Conservation (phyloP, 2,113 vertebrate species). For the Mystacornis crossleyi region DNA sequence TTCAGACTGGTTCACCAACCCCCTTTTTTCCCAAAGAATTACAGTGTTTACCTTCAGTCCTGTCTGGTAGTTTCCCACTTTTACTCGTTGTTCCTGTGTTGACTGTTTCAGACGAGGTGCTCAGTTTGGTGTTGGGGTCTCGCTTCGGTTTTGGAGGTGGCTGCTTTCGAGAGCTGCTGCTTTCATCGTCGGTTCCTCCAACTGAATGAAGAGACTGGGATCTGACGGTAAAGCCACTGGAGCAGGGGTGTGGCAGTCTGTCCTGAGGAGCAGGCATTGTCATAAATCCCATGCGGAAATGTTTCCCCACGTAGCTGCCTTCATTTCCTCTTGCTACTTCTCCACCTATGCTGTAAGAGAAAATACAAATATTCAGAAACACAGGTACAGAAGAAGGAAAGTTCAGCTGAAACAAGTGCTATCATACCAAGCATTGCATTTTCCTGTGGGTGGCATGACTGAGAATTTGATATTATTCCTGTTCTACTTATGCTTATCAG, state of each 20-base stretch:
- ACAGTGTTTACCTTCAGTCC: slow-evolving; percentile 76
- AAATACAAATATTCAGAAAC: background rate
- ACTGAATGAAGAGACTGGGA: slow-evolving; percentile 97
- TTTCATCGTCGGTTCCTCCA: slow-evolving; percentile 87
- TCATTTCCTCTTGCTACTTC: slow-evolving; percentile 87
- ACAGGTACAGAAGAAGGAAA: background rate
- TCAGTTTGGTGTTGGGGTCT: slow-evolving; percentile 95
- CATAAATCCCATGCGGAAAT: slow-evolving; percentile 98
- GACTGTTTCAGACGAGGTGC: slow-evolving; percentile 92
- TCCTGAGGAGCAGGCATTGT: slow-evolving; percentile 96
- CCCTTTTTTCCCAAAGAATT: background rate
- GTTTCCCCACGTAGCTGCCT: slow-evolving; percentile 86
- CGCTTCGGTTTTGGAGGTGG: slow-evolving; percentile 94
- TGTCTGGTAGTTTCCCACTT: slow-evolving; percentile 79
- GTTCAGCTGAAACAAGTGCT: background rate
- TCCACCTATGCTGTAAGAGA: slow-evolving; percentile 86
- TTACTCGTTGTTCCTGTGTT: slow-evolving; percentile 77
- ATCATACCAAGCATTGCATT: background rate
- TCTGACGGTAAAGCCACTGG: slow-evolving; percentile 89
- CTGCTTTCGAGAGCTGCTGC: slow-evolving; percentile 87
- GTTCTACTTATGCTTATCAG: background rate
- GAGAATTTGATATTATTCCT: background rate
- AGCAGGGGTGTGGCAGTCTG: slow-evolving; percentile 85
- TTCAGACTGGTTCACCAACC: background rate
- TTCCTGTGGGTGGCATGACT: background rate